Base-by-base conservation (phyloP, 2,797 vertebrate species). In the Chrysocyon brachyurus region DNA sequence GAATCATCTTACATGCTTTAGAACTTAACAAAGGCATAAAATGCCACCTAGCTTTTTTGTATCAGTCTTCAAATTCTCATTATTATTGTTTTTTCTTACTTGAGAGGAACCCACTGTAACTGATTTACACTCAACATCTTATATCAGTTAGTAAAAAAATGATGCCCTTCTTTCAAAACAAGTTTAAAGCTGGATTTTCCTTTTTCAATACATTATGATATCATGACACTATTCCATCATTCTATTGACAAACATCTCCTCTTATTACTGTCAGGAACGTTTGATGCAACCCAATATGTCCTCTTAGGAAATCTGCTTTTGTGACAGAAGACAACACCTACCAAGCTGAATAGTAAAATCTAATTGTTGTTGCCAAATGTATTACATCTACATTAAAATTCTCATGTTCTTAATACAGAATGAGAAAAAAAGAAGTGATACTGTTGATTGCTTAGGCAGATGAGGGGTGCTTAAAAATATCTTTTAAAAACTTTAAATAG, bases 251-350 rank as follows among this genome's bases (percentile, higher is more conserved):
- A 97, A 57, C 90, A 91, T 98, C 93, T 81, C 90, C 86, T 91
- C 86, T 92, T 95, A 79, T 97, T 96, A 98, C 75, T 72, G n/a
- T 95, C 84, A 97, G 90, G 94, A 97, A 54, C 75, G 95, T 88
- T 90, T 89, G 68, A 83, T 36, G 79, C 82, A 95, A 36, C 85
- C 83, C 77, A 95, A 0, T 40, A 73, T 97, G 97, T 94, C 78
- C 92, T 98, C 96, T 96, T 97, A 81, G 95, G 95, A 91, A 96
- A 97, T 94, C 96, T 97, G 94, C 82, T 96, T 96, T 98, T 97
- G 92, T 94, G 94, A 91, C 89, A 83, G 90, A 97, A 97, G 96
- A 98, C 97, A 92, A 97, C 97, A 97, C 54, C 81, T 97, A 97
- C 93, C 90, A 91, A n/a, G 33, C 49, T 91, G 84, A 97, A 95